Percentiles rank a stretch among this genome's conserved stretches.
phyloP scores from a whole-genome alignment of 2,113 vertebrate species.

The Eupsittula cactorum region DNA sequence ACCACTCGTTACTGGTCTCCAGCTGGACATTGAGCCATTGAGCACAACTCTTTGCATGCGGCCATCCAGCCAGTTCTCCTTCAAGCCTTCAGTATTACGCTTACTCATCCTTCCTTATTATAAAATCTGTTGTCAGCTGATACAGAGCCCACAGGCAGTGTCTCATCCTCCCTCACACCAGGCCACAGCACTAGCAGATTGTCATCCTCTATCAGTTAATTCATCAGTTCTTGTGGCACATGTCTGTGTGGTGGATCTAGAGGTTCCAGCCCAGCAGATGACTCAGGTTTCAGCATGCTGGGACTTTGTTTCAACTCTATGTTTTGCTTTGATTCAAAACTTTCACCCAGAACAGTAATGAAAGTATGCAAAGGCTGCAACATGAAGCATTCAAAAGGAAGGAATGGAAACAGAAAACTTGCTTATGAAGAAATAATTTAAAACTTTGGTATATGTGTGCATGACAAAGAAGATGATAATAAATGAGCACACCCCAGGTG shows the following conservation, averaged over 20 bases:
- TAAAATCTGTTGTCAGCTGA: not conserved
- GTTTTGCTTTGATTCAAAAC: not conserved
- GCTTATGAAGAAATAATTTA: not conserved
- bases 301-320: not conserved
- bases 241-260: not conserved
- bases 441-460: not conserved
- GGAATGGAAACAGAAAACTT: not conserved
- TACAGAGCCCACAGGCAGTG: not conserved
- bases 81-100: not conserved
- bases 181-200: not conserved
- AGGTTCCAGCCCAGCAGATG: slow-evolving; percentile 8
- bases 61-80: not conserved
- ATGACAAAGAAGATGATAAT: not conserved
- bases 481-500: not conserved
- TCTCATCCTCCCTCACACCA: not conserved
- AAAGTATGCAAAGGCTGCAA: not conserved
- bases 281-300: not conserved
- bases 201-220: not conserved
- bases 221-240: not conserved
- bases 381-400: not conserved
- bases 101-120: slow-evolving; percentile 15
- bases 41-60: too few species aligned
- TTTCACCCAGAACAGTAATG: not conserved
- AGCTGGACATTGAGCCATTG: too few species aligned
- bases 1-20: too few species aligned